Conservation (phyloP, 2,888 invertebrate species). For the Caenorhabditis sulstoni region DNA sequence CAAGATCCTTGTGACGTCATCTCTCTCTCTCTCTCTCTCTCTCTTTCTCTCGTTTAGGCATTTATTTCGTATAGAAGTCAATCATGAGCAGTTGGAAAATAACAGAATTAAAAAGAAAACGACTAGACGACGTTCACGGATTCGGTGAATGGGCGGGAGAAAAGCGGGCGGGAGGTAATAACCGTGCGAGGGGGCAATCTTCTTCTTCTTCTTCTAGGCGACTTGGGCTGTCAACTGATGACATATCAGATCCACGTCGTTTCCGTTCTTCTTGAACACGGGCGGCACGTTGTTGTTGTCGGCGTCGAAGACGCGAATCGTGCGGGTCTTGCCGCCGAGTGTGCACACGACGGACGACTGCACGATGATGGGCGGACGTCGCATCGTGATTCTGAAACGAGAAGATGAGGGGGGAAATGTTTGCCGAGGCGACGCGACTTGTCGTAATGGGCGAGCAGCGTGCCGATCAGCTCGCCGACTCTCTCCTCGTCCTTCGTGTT, state of each 20-base stretch:
- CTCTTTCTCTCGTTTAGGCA: too few species aligned
- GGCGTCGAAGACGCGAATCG: constrained; percentile 76
- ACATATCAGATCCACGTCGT: constrained; percentile 74
- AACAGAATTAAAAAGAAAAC: not conserved
- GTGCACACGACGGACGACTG: constrained; percentile 80
- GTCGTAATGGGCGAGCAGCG: constrained; percentile 80
- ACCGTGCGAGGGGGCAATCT: too few species aligned
- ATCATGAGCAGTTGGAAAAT: not conserved
- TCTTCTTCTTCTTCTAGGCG: constrained; percentile 33
- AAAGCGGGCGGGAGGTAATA: constrained; percentile 4
- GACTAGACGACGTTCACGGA: not conserved
- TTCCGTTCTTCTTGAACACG: constrained; percentile 75
- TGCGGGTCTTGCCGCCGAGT: constrained; percentile 81
- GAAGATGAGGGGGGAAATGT: not conserved
- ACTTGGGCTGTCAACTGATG: constrained; percentile 57
- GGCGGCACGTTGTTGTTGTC: constrained; percentile 63
- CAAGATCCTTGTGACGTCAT: not conserved
- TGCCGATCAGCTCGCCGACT: constrained; percentile 82
- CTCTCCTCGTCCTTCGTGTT: constrained; percentile 80
- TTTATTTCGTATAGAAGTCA: not conserved
- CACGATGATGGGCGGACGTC: constrained; percentile 79
- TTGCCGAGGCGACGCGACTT: constrained; percentile 69
- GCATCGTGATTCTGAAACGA: constrained; percentile 53
- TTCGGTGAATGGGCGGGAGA: not conserved
- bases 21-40: too few species aligned